Evolutionary conservation across 2,113 vertebrate genomes (phyloP), one percentile per base, ranked within the genome.

Genomic region (Nothocercus julius): DNA sequence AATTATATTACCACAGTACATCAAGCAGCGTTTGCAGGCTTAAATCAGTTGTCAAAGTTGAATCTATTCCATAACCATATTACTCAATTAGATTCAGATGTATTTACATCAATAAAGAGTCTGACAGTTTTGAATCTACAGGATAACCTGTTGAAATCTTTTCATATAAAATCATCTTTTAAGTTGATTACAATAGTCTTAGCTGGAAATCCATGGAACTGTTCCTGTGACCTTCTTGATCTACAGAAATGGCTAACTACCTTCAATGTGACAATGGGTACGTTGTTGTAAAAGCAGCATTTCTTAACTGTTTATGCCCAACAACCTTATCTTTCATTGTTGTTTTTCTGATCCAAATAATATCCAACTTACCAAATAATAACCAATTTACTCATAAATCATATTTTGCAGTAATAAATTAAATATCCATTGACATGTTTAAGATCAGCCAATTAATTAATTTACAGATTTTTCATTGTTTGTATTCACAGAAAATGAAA

Each of bases 201-300:
- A 91, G 82, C 94, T 70, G 98, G 87, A 90, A 99, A 99, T 92
- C 98, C 98, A 40, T 99, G 98, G 99, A 98, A 95, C 47, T 99
- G 99, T 62, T 98, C 98, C 76, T 98, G 98, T 83, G 89, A 83
- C 5, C 96, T 99, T 59, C 54, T 97, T n/a, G 94, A 81, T 82
- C 92, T 97, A 85, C 94, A 97, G 36, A 88, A 34, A 58, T 96
- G 97, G 97, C 38, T 98, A 79, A 97, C 86, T 15, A 83, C 77
- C 36, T 95, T 91, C 54, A 96, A 89, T 36, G 91, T 98, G 47
- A 94, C 45, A 54, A 76, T 97, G 67, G 98, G 99, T 99, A 98
- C 97, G 98, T 95, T 92, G 34, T 54, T 30, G 18, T 51, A 86
- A 62, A 13, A 59, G 25, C 5, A 70, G 34, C 21, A 62, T 54